phyloP scores from a whole-genome alignment of 2,888 invertebrate species.

The Watsonalla binaria region DNA sequence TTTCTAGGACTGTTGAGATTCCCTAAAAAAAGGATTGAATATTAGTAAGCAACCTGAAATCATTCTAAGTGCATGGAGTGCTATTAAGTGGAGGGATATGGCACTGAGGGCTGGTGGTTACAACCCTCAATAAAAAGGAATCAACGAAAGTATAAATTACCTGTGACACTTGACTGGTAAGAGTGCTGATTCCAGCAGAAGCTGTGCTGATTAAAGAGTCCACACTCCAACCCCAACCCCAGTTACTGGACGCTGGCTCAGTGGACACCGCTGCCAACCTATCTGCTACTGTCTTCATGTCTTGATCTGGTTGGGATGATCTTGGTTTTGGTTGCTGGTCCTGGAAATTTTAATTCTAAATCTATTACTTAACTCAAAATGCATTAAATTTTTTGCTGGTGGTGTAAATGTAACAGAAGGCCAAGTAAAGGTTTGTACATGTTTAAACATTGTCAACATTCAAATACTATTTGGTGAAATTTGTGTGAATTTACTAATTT shows the following conservation, averaged over 20 bases:
- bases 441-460: no score
- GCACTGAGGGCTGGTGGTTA: no score
- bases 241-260: constrained; percentile 48
- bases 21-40: no score
- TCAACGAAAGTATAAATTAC: constrained; percentile 23
- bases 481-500: no score
- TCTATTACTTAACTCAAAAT: background rate
- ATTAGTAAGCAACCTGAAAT: background rate
- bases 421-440: no score
- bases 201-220: constrained; percentile 87
- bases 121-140: background rate
- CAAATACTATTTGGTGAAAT: no score
- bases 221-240: constrained; percentile 86
- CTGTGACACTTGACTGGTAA: constrained; percentile 87
- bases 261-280: constrained; percentile 36
- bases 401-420: no score
- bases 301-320: constrained; percentile 15
- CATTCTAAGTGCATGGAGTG: background rate
- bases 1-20: constrained; percentile 86
- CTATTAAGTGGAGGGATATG: no score
- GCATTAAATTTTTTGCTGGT: no score
- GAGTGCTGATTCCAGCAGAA: constrained; percentile 84
- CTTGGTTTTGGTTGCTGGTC: constrained; percentile 13
- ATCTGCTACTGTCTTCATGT: constrained; percentile 53
- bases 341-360: constrained; percentile 16